Evolutionary conservation across 2,888 invertebrate species (phyloP).

Genomic region (Drosophila borborema): DNA sequence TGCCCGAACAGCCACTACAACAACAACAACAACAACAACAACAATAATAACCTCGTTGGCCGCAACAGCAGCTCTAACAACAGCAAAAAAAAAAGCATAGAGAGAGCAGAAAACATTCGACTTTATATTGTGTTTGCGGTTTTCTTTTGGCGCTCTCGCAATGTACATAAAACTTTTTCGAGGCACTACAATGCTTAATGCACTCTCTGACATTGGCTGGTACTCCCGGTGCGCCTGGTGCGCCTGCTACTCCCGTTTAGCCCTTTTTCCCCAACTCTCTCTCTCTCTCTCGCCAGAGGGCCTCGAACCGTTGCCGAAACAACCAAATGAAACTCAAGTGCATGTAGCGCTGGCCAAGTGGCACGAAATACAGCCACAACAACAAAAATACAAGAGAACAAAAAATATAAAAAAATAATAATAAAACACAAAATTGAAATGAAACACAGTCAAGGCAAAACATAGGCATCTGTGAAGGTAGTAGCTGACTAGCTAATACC

Average conservation of each 20-base stretch:
- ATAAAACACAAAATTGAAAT: slow-evolving; percentile 20
- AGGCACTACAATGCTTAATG: slow-evolving; percentile 74
- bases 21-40: slow-evolving; percentile 35
- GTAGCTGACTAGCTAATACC: neutral
- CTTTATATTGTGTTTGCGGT: slow-evolving; percentile 74
- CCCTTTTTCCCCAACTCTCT: neutral
- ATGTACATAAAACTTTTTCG: slow-evolving; percentile 73
- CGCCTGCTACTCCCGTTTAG: neutral
- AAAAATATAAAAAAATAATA: slow-evolving; percentile 13
- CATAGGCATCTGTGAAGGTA: slow-evolving; percentile 2
- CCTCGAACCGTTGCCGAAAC: slow-evolving; percentile 55
- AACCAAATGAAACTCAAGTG: slow-evolving; percentile 79
- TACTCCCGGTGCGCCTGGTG: slow-evolving; percentile 10
- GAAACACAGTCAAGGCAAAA: slow-evolving; percentile 36
- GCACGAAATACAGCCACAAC: slow-evolving; percentile 32
- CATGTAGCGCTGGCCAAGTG: slow-evolving; percentile 74
- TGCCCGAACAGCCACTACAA: slow-evolving; percentile 38
- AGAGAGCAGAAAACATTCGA: slow-evolving; percentile 55
- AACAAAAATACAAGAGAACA: neutral
- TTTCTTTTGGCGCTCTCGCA: slow-evolving; percentile 66
- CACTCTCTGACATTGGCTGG: slow-evolving; percentile 71
- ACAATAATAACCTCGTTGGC: slow-evolving; percentile 59
- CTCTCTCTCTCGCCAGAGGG: neutral
- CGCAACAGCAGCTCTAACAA: slow-evolving; percentile 17
- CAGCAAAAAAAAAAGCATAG: neutral